phyloP scores from a whole-genome alignment of 2,113 vertebrate species.

The Datnioides undecimradiatus region DNA sequence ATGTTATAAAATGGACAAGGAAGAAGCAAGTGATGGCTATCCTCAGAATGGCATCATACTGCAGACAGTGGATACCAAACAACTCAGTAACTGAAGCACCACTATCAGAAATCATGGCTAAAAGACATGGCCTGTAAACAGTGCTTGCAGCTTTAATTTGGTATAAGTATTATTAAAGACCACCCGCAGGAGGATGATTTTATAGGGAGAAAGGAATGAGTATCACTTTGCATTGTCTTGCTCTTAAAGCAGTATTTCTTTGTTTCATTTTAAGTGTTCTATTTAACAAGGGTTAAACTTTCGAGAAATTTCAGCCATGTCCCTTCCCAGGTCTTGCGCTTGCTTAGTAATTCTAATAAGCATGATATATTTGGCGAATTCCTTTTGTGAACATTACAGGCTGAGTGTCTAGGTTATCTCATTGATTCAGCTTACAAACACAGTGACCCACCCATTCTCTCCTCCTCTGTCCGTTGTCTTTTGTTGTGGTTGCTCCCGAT shows the following conservation, averaged over 20 bases:
- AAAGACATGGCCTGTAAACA: no score
- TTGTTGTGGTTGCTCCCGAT: constrained; percentile 83
- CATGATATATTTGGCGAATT: not conserved
- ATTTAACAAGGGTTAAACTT: not conserved
- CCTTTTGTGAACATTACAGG: not conserved
- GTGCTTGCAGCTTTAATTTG: no score
- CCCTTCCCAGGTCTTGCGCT: not conserved
- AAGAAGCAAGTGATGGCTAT: no score
- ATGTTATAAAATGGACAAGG: no score
- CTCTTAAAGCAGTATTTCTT: not conserved
- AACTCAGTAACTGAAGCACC: no score
- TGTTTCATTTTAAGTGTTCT: not conserved
- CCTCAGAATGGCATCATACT: no score
- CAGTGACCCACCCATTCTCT: constrained; percentile 48
- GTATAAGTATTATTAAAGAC: not conserved
- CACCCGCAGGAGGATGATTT: not conserved
- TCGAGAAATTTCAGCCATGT: not conserved
- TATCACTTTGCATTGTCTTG: not conserved
- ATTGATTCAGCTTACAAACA: constrained; percentile 66
- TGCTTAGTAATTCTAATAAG: not conserved
- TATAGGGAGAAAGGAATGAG: no score
- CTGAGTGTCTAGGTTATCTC: constrained; percentile 57
- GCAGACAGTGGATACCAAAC: no score
- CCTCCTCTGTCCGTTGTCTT: constrained; percentile 64
- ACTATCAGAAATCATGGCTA: no score